Percentiles rank a stretch among this genome's conserved stretches.
phyloP scores from a whole-genome alignment of 2,888 invertebrate genomes.

The Archips xylosteana region DNA sequence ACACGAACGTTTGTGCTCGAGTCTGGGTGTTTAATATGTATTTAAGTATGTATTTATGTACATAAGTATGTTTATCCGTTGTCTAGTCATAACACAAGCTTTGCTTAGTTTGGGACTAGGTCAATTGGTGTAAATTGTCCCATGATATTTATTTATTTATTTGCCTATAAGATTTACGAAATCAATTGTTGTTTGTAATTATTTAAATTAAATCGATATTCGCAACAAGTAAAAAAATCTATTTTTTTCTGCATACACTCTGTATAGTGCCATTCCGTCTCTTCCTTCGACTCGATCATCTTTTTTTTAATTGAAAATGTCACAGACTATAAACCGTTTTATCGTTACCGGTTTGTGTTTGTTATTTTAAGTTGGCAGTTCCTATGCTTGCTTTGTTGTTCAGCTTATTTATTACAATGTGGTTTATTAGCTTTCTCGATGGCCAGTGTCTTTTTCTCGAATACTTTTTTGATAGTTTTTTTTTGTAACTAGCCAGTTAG shows the following conservation, averaged over 20 bases:
- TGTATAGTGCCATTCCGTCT: constrained; percentile 25
- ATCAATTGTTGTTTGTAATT: too few species aligned
- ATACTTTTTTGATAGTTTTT: constrained; percentile 45
- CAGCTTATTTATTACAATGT: constrained; percentile 49
- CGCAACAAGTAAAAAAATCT: not conserved
- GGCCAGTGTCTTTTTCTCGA: not conserved
- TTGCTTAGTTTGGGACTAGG: too few species aligned
- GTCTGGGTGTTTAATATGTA: too few species aligned
- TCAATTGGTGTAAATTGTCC: too few species aligned
- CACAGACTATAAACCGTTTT: constrained; percentile 68
- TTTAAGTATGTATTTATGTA: too few species aligned
- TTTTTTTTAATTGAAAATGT: constrained; percentile 77
- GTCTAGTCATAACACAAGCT: too few species aligned
- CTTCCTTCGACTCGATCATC: constrained; percentile 54
- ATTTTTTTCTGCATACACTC: not conserved
- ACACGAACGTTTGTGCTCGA: too few species aligned
- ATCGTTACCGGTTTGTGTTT: constrained; percentile 74
- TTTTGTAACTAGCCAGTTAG: constrained; percentile 6
- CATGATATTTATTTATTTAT: too few species aligned
- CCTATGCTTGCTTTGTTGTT: constrained; percentile 20
- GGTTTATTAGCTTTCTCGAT: constrained; percentile 53
- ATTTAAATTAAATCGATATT: too few species aligned
- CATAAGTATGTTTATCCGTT: too few species aligned
- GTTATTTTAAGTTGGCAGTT: constrained; percentile 47
- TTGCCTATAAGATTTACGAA: too few species aligned